Evolutionary conservation across 2,888 invertebrate species (phyloP), one percentile per base, ranked within the genome.

Genomic region (Drosophila algonquin): DNA sequence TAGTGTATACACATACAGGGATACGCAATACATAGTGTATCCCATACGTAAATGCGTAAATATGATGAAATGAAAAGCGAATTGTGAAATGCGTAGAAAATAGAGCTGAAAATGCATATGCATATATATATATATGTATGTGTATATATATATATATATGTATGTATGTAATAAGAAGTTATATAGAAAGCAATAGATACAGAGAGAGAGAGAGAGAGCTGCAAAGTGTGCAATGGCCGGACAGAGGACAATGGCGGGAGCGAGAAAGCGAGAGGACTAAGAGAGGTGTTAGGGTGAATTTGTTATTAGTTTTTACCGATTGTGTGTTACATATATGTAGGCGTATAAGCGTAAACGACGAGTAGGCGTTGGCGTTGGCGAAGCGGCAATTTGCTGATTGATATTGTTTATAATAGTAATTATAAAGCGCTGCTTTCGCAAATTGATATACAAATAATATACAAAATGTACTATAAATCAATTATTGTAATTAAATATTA

Each of bases 1-100:
- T 40, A 64, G 44, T 46, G 12, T 65, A 57, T 68, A 21, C 21
- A 21, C 21, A 21, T 21, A 21, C 1, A 21, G 21, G 21, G 21
- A 21, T 21, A 21, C 21, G 3, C 21, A 21, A 21, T 21, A 21
- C 3, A 21, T 21, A 21, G 62, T 61, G 53, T 40, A 71, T 53
- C 62, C 44, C 60, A 64, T 6, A 14, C 40, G 14, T 40, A 40
- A 40, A 35, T 12, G 24, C 24, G 24, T 24, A 24, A 5, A 24
- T 5, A 1, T 5, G 24, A 21, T 21, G 1, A 9, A 72, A 77
- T 46, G 55, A 85, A 85, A 82, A 88, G 81, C 82, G 75, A 75
- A 82, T 86, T 82, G 89, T 86, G 82, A 87, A 81, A 67, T 73
- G 73, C 73, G 53, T 82, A 88, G 72, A 55, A 62, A 79, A 40